phyloP scores from a whole-genome alignment of 1,140 invertebrate species.

The Colletes gigas region DNA sequence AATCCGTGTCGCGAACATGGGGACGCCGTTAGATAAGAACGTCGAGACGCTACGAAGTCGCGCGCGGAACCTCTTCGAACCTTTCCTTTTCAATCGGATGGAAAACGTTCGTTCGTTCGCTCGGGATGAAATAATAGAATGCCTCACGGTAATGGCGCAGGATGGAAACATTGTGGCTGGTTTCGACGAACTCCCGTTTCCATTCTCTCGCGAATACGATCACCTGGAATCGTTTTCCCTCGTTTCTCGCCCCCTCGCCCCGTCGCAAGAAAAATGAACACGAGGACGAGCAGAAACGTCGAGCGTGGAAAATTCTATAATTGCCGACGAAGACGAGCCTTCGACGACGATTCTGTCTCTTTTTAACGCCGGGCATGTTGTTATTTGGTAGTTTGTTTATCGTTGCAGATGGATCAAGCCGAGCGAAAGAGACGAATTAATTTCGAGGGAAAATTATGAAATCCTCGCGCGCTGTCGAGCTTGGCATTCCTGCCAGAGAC shows the following conservation, averaged over 20 bases:
- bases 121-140: slow-evolving; percentile 29
- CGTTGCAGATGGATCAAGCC: slow-evolving; percentile 5
- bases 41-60: slow-evolving; percentile 45
- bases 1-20: slow-evolving; percentile 67
- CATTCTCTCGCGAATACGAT: slow-evolving; percentile 15
- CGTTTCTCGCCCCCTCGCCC: background rate
- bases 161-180: slow-evolving; percentile 20
- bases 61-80: slow-evolving; percentile 36
- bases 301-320: slow-evolving; percentile 31
- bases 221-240: background rate
- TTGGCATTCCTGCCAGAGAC: slow-evolving; percentile 5
- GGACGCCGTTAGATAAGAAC: slow-evolving; percentile 67
- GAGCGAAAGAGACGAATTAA: slow-evolving; percentile 45
- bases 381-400: slow-evolving; percentile 47
- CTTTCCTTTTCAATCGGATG: slow-evolving; percentile 43
- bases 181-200: slow-evolving; percentile 15
- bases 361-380: background rate
- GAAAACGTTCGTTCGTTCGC: slow-evolving; percentile 15
- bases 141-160: slow-evolving; percentile 28
- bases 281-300: background rate
- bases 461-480: background rate
- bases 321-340: background rate
- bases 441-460: slow-evolving; percentile 38
- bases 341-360: background rate
- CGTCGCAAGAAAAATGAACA: background rate